phyloP scores from a whole-genome alignment of 2,888 invertebrate species.

The Cybosia mesomella region DNA sequence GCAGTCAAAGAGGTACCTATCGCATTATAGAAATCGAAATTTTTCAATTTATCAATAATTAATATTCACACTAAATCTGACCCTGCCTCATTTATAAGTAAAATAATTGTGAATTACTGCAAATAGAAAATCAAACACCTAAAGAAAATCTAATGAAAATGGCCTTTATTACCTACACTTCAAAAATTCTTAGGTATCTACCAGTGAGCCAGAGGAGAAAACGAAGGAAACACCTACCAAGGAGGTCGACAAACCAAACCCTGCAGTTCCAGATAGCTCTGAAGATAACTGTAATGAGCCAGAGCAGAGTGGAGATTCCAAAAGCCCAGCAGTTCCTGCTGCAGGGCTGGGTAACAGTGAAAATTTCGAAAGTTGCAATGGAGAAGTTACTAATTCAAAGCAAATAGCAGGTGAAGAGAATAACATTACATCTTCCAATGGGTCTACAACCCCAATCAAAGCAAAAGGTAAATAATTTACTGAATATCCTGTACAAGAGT shows the following conservation, averaged over 20 bases:
- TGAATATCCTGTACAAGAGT: background rate
- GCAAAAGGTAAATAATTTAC: constrained; percentile 67
- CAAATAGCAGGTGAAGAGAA: constrained; percentile 73
- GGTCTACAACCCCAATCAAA: constrained; percentile 76
- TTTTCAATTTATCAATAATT: too few species aligned
- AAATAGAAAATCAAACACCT: background rate
- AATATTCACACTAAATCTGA: too few species aligned
- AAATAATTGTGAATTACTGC: too few species aligned
- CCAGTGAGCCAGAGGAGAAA: constrained; percentile 72
- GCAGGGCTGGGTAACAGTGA: constrained; percentile 63
- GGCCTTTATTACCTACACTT: background rate
- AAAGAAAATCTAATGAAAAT: background rate
- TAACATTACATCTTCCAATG: constrained; percentile 85
- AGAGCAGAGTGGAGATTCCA: constrained; percentile 76
- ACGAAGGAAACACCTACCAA: constrained; percentile 58
- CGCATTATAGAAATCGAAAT: too few species aligned
- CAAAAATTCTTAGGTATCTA: constrained; percentile 71
- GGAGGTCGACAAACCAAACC: constrained; percentile 67
- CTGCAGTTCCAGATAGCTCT: constrained; percentile 79
- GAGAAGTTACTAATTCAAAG: constrained; percentile 81
- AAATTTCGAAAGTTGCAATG: constrained; percentile 70
- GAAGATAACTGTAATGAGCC: constrained; percentile 77
- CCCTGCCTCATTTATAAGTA: too few species aligned
- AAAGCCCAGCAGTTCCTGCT: constrained; percentile 51
- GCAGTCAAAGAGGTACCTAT: too few species aligned